These are phyloP conservation scores for Rhincodon typus DNA, from an alignment of 2,797 vertebrate species.

Conservation along the genomic window DNA sequence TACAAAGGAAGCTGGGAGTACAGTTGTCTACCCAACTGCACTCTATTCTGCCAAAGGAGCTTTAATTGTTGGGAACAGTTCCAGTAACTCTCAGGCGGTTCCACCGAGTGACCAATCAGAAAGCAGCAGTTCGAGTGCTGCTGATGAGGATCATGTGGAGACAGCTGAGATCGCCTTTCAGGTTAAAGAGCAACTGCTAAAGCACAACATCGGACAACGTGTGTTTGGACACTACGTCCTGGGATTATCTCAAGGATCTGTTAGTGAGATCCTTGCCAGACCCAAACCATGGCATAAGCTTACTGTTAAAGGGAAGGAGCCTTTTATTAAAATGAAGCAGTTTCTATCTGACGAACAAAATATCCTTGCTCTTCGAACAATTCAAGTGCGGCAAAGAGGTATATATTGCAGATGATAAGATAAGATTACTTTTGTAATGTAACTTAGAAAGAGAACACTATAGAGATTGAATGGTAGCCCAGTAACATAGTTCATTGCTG, in stretches of 20 bases:
- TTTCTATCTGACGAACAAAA: slow-evolving; percentile 97
- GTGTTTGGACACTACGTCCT: slow-evolving; percentile 97
- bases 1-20: slow-evolving; percentile 65
- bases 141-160: slow-evolving; percentile 86
- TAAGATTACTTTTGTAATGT: background rate
- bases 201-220: slow-evolving; percentile 95
- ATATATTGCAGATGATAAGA: slow-evolving; percentile 47
- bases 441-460: background rate
- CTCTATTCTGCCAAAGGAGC: slow-evolving; percentile 73
- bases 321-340: slow-evolving; percentile 98
- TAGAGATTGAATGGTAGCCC: background rate
- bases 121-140: slow-evolving; percentile 53
- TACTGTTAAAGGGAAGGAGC: slow-evolving; percentile 96
- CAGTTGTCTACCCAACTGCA: slow-evolving; percentile 68
- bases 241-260: slow-evolving; percentile 92
- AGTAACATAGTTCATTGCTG: background rate
- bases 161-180: slow-evolving; percentile 94
- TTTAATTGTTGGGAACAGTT: slow-evolving; percentile 49
- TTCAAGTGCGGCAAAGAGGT: slow-evolving; percentile 99
- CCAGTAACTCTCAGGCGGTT: slow-evolving; percentile 53
- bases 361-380: slow-evolving; percentile 89
- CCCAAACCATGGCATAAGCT: slow-evolving; percentile 99
- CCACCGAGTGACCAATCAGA: slow-evolving; percentile 71
- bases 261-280: slow-evolving; percentile 94
- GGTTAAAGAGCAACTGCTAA: slow-evolving; percentile 96